Conservation (phyloP, 2,888 invertebrate species). For the Agapostemon virescens region DNA sequence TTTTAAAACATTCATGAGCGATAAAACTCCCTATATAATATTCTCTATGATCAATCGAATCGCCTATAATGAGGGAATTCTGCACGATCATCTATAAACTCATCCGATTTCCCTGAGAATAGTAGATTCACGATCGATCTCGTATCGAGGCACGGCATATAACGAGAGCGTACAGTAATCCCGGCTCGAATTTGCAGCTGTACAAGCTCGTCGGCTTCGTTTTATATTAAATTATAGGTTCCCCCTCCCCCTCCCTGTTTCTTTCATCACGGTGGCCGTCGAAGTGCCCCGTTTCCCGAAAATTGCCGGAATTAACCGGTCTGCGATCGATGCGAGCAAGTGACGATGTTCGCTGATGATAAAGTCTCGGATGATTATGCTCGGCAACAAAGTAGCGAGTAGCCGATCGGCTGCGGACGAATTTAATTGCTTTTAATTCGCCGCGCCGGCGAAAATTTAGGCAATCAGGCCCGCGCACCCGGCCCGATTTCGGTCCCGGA, state of each 20-base stretch:
- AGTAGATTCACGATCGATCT: background rate
- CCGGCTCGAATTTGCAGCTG: background rate
- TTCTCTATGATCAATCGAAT: background rate
- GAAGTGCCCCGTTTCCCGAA: background rate
- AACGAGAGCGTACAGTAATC: background rate
- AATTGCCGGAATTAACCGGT: constrained; percentile 16
- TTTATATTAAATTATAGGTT: constrained; percentile 11
- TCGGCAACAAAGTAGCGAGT: constrained; percentile 49
- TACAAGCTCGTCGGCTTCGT: background rate
- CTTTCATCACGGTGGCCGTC: constrained; percentile 5
- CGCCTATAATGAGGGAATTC: background rate
- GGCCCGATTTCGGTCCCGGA: background rate
- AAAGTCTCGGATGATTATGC: constrained; percentile 54
- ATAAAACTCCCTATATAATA: background rate
- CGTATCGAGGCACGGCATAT: background rate
- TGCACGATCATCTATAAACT: background rate
- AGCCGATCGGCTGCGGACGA: constrained; percentile 29
- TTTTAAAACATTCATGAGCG: background rate
- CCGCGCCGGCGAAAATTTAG: constrained; percentile 20
- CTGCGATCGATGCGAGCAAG: constrained; percentile 31
- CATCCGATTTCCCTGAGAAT: background rate
- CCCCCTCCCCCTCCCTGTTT: background rate
- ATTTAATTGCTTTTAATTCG: constrained; percentile 65
- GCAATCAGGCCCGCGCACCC: background rate
- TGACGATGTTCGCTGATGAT: constrained; percentile 57